These are phyloP conservation scores for Calliopum simillimum DNA, from an alignment of 2,888 invertebrate species.

Conservation along the genomic window DNA sequence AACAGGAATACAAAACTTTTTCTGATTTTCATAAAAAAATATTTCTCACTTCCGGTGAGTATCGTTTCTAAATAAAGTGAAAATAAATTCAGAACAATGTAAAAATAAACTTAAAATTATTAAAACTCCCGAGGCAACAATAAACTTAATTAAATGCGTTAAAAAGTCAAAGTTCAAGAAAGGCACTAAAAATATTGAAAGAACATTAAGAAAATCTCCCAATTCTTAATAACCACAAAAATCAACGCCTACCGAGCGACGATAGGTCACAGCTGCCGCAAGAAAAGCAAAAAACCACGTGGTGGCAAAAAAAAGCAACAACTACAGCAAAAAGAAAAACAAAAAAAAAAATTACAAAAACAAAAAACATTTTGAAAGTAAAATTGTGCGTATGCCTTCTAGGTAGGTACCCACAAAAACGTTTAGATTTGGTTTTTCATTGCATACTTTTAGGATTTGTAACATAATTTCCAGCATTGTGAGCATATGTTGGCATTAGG, in stretches of 20 bases:
- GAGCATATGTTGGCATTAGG: neutral
- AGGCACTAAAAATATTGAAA: neutral
- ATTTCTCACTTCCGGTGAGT: too few species aligned
- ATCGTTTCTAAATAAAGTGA: too few species aligned
- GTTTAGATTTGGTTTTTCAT: neutral
- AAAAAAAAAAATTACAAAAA: conserved; percentile 6
- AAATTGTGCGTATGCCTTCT: conserved; percentile 12
- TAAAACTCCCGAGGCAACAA: too few species aligned
- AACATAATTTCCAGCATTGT: neutral
- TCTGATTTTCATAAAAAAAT: too few species aligned
- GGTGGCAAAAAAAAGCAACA: conserved; percentile 5
- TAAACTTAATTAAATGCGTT: too few species aligned
- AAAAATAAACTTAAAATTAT: too few species aligned
- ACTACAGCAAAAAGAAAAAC: neutral
- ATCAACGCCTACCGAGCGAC: conserved; percentile 28
- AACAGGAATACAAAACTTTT: too few species aligned
- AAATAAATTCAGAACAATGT: too few species aligned
- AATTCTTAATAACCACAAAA: conserved; percentile 3
- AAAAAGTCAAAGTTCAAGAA: neutral
- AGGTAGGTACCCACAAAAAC: neutral
- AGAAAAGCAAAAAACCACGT: conserved; percentile 3
- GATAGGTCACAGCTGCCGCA: conserved; percentile 16
- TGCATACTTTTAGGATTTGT: conserved; percentile 19
- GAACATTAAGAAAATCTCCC: neutral
- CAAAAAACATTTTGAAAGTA: neutral